A percentile compares a stretch with the other conserved stretches of the same genome.
Conservation (phyloP, 2,113 vertebrate species). For the Poicephalus gulielmi region DNA sequence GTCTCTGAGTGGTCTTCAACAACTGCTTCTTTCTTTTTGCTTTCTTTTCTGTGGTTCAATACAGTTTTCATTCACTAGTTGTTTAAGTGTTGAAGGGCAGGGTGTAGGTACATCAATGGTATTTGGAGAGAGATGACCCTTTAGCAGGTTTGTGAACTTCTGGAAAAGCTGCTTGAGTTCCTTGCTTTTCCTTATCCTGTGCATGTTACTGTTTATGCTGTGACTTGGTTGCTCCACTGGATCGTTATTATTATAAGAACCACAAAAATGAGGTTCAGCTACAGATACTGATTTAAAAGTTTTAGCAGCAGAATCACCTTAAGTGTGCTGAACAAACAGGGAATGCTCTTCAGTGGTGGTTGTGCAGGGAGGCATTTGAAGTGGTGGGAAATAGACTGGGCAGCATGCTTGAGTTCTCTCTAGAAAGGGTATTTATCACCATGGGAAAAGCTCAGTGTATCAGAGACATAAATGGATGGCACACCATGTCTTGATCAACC, state of each 20-base stretch:
- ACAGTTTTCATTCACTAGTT: neutral
- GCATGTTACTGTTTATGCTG: neutral
- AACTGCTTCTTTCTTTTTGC: neutral
- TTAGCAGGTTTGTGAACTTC: neutral
- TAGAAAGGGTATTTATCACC: neutral
- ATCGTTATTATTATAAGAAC: neutral
- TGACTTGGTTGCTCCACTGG: neutral
- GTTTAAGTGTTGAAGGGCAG: neutral
- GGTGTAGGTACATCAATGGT: neutral
- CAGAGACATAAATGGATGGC: neutral
- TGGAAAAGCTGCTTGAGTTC: neutral
- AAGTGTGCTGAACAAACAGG: neutral
- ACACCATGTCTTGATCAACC: neutral
- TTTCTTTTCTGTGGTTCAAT: neutral
- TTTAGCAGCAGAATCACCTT: neutral
- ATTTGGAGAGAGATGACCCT: neutral
- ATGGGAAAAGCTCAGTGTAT: fast-evolving
- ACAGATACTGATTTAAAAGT: neutral
- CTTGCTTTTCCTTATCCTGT: neutral
- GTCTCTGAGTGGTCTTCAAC: neutral
- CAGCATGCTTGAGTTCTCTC: neutral
- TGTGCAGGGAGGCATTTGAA: no score
- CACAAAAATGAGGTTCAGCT: neutral
- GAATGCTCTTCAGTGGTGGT: neutral
- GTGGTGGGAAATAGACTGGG: neutral